Percentiles rank a stretch among this genome's conserved stretches.
Conservation (phyloP, 2,113 vertebrate genomes). For the Podarcis raffonei region DNA sequence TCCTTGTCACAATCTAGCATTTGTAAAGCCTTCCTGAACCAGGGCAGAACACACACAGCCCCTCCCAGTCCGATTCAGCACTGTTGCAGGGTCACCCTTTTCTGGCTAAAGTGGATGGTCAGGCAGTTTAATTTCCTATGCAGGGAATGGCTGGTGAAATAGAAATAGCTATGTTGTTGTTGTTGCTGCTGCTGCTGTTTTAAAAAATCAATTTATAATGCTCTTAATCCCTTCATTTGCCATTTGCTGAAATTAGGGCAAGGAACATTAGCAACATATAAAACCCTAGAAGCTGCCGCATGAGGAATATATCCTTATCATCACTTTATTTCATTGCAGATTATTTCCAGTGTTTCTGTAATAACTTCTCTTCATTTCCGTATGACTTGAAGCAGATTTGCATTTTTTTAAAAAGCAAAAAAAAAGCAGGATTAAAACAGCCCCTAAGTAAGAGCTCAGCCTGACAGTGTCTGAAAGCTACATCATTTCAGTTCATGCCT, state of each 20-base stretch:
- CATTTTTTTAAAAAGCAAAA: background rate
- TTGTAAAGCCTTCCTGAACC: background rate
- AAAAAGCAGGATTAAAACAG: conserved; percentile 37
- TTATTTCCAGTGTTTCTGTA: conserved; percentile 25
- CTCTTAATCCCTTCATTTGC: background rate
- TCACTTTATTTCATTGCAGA: conserved; percentile 1
- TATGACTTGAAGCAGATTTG: conserved; percentile 38
- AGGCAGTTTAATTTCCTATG: conserved; percentile 10
- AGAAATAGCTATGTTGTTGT: background rate
- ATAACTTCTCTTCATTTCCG: conserved; percentile 12
- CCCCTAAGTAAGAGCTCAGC: conserved; percentile 38
- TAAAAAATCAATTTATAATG: conserved; percentile 17
- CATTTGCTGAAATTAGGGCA: background rate
- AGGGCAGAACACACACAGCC: background rate
- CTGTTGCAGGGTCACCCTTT: background rate
- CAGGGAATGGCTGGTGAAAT: conserved; percentile 14
- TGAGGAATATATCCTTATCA: background rate
- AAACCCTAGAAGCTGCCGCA: background rate
- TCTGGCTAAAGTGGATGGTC: background rate
- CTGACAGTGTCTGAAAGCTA: conserved; percentile 27
- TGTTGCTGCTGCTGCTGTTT: no score
- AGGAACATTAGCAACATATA: background rate
- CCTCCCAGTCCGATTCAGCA: background rate
- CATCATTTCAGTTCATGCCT: conserved; percentile 14
- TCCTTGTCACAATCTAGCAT: background rate